These are phyloP conservation scores for Dryomyza anilis DNA, from an alignment of 2,888 invertebrate species.

Conservation along the genomic window DNA sequence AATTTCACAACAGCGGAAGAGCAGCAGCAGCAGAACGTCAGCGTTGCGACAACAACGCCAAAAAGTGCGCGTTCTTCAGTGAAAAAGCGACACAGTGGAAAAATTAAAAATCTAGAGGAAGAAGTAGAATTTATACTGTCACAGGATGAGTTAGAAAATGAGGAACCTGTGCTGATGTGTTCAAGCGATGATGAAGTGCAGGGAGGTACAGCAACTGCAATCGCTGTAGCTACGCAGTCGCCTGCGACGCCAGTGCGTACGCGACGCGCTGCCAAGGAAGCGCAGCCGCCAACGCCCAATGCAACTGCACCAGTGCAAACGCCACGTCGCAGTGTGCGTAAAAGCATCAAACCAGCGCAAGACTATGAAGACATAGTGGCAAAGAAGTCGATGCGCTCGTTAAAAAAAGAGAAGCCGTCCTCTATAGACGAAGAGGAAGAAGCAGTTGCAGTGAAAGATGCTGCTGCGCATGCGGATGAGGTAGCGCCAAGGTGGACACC, in stretches of 20 bases:
- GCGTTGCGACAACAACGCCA: not conserved
- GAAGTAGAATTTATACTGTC: conserved; percentile 32
- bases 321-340: conserved; percentile 51
- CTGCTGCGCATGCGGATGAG: not conserved
- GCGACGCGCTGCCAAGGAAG: not conserved
- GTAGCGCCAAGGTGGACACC: conserved; percentile 42
- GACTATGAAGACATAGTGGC: conserved; percentile 53
- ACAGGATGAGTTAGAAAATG: too few relatives aligned
- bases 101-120: conserved; percentile 28
- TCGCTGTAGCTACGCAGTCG: not conserved
- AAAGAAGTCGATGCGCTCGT: conserved; percentile 22
- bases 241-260: not conserved
- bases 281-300: conserved; percentile 9
- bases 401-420: conserved; percentile 1
- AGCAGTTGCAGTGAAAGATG: too few relatives aligned
- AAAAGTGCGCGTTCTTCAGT: not conserved
- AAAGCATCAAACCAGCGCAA: conserved; percentile 50
- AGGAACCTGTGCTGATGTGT: too few relatives aligned
- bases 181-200: conserved; percentile 21
- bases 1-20: too few relatives aligned
- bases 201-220: not conserved
- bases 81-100: not conserved
- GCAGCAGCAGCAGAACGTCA: too few relatives aligned
- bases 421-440: not conserved
- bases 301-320: conserved; percentile 35